These are phyloP conservation scores for Archaeoteleia sp. DNA, from an alignment of 2,888 invertebrate species.

Conservation along the genomic window DNA sequence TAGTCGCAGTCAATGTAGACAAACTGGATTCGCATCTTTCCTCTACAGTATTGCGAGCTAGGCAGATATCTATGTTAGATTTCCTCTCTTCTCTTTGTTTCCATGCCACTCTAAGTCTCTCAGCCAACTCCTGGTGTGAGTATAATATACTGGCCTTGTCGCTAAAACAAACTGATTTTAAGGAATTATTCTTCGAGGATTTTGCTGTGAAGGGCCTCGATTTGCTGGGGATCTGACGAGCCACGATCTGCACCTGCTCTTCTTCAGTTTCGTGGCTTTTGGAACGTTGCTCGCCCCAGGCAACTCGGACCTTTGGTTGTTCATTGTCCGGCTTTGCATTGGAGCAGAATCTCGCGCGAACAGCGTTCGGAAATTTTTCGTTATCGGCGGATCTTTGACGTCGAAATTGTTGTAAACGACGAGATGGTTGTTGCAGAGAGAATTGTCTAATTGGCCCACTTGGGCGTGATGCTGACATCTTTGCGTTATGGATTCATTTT, in stretches of 20 bases:
- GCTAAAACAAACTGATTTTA: conserved; percentile 23
- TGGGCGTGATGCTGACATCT: conserved; percentile 62
- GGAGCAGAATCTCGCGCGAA: conserved; percentile 50
- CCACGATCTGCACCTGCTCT: conserved; percentile 67
- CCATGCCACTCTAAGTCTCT: conserved; percentile 76
- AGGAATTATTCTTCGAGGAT: conserved; percentile 4
- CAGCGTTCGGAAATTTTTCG: conserved; percentile 56
- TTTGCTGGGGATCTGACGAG: conserved; percentile 65
- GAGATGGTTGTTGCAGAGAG: conserved; percentile 66
- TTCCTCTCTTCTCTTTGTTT: conserved; percentile 76
- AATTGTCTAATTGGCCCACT: conserved; percentile 66
- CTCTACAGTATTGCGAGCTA: conserved; percentile 77
- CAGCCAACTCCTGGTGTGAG: conserved; percentile 76
- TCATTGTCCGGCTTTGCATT: conserved; percentile 50
- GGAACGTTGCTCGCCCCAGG: conserved; percentile 63
- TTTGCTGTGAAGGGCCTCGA: conserved; percentile 47
- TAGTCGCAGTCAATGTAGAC: conserved; percentile 54
- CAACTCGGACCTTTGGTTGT: conserved; percentile 66
- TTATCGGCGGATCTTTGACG: conserved; percentile 70
- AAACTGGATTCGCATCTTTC: conserved; percentile 66
- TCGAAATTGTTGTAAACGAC: conserved; percentile 62
- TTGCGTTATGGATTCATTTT: conserved; percentile 26
- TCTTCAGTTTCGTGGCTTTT: conserved; percentile 35
- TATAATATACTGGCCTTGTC: conserved; percentile 69
- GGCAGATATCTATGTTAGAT: conserved; percentile 79